A percentile compares a stretch with the other conserved stretches of the same genome.
These are phyloP conservation scores for Charadrius vociferus DNA, from an alignment of 2,113 vertebrate species.

Conservation along the genomic window DNA sequence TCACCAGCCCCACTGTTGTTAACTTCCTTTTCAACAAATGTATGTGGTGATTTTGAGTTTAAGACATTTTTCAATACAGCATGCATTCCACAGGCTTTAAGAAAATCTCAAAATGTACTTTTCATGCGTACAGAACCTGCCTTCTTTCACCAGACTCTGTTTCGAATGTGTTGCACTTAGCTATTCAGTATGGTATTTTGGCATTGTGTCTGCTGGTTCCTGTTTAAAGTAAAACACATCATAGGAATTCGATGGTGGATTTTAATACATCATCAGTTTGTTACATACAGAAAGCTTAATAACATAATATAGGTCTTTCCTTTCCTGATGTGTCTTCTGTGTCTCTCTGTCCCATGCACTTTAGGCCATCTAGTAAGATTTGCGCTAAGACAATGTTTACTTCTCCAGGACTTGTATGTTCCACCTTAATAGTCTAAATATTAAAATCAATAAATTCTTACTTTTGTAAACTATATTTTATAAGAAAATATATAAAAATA, in stretches of 20 bases:
- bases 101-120: neutral
- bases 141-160: neutral
- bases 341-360: neutral
- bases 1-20: neutral
- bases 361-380: neutral
- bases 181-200: slow-evolving; percentile 25
- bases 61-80: neutral
- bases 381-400: neutral
- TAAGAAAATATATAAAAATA: neutral
- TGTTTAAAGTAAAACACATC: neutral
- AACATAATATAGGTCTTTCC: neutral
- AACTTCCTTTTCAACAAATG: neutral
- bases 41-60: neutral
- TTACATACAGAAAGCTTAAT: neutral
- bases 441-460: neutral
- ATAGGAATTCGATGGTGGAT: neutral
- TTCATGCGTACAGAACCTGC: neutral
- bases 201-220: neutral
- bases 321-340: neutral
- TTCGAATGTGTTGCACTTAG: neutral
- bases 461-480: neutral
- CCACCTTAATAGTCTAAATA: neutral
- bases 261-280: neutral
- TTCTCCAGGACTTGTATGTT: neutral
- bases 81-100: neutral